phyloP scores from a whole-genome alignment of 2,797 vertebrate species.

The Platyrinchus mystaceus region DNA sequence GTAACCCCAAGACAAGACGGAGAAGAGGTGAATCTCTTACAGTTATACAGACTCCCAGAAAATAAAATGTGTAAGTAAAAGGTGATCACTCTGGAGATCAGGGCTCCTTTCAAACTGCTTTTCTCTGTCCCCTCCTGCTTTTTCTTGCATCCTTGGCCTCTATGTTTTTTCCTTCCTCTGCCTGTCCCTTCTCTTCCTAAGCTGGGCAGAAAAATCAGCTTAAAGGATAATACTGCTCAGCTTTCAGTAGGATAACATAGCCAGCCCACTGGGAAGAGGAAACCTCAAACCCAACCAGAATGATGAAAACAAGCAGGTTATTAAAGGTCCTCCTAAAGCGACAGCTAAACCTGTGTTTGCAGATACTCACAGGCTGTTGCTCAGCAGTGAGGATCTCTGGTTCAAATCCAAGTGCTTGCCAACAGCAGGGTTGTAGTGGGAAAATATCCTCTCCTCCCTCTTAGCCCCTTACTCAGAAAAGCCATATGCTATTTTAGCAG shows the following conservation, averaged over 20 bases:
- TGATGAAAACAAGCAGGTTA: slow-evolving; percentile 61
- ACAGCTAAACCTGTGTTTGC: slow-evolving; percentile 32
- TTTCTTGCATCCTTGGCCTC: background rate
- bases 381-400: background rate
- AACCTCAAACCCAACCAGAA: slow-evolving; percentile 49
- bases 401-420: slow-evolving; percentile 18
- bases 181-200: slow-evolving; percentile 35
- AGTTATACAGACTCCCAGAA: background rate
- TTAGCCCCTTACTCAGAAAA: background rate
- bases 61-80: background rate
- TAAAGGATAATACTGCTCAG: slow-evolving; percentile 66
- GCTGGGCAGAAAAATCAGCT: slow-evolving; percentile 61
- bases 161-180: background rate
- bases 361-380: slow-evolving; percentile 42
- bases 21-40: background rate
- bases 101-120: background rate
- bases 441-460: background rate
- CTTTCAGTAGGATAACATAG: slow-evolving; percentile 65
- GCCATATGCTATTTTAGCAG: background rate
- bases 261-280: slow-evolving; percentile 51
- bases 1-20: background rate
- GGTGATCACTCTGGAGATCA: slow-evolving; percentile 24
- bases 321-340: slow-evolving; percentile 48
- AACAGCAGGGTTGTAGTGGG: background rate
- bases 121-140: background rate